phyloP scores from a whole-genome alignment of 53 echinoderm and acorn worm species.

The Echinometra lucunter region DNA sequence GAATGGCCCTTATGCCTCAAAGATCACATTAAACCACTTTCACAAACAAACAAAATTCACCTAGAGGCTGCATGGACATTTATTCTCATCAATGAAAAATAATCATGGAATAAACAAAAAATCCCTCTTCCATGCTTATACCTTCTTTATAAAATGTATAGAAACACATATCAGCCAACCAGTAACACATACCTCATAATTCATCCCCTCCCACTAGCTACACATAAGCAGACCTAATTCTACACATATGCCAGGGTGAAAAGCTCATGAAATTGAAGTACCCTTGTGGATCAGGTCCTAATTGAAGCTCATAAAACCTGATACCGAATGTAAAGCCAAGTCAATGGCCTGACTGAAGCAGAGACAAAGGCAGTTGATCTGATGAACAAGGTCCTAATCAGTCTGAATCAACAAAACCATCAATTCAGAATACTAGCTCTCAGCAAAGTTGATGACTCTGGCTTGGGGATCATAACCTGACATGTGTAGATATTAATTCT shows the following conservation, averaged over 20 bases:
- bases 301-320: conserved; percentile 64
- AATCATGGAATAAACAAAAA: background rate
- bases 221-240: conserved; percentile 33
- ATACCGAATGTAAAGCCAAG: background rate
- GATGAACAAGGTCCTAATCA: conserved; percentile 3
- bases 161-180: background rate
- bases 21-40: too few species aligned
- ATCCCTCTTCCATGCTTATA: background rate
- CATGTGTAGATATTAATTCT: background rate
- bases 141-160: background rate
- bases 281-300: conserved; percentile 48
- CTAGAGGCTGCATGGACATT: background rate
- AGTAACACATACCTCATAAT: background rate
- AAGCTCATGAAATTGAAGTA: conserved; percentile 54
- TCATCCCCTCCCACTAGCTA: conserved; percentile 30
- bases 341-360: conserved; percentile 32
- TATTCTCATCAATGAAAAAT: background rate
- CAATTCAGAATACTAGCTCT: background rate
- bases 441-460: background rate
- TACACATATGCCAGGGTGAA: conserved; percentile 55
- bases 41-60: too few species aligned
- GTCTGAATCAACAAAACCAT: conserved; percentile 38
- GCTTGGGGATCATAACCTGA: background rate
- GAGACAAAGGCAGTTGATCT: conserved; percentile 55
- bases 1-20: too few species aligned